phyloP scores from a whole-genome alignment of 2,888 invertebrate genomes.

The Brachylomia viminalis region DNA sequence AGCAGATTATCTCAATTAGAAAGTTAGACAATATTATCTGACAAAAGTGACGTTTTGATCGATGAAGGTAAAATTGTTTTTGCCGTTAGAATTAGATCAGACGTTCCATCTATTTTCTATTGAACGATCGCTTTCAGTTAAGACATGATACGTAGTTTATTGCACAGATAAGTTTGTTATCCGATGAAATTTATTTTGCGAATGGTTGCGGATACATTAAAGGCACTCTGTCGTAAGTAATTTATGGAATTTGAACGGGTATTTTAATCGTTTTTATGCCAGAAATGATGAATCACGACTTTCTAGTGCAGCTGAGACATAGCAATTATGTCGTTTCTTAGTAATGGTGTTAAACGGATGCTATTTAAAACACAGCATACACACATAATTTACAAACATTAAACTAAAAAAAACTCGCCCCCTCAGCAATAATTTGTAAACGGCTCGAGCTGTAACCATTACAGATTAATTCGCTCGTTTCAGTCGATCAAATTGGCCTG shows the following conservation, averaged over 20 bases:
- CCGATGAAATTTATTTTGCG: slow-evolving; percentile 30
- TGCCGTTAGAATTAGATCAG: slow-evolving; percentile 64
- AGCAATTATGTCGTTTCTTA: slow-evolving; percentile 46
- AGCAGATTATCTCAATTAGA: slow-evolving; percentile 80
- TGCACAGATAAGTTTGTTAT: slow-evolving; percentile 28
- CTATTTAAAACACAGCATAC: slow-evolving; percentile 37
- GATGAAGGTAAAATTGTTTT: slow-evolving; percentile 72
- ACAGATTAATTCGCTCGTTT: slow-evolving; percentile 66
- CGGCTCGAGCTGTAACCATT: slow-evolving; percentile 61
- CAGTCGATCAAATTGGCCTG: slow-evolving; percentile 70
- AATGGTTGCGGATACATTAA: slow-evolving; percentile 17
- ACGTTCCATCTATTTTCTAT: slow-evolving; percentile 46
- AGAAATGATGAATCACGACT: slow-evolving; percentile 40
- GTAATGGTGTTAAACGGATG: slow-evolving; percentile 36
- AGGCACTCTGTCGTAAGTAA: slow-evolving; percentile 14
- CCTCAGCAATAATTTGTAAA: slow-evolving; percentile 46
- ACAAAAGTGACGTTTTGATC: slow-evolving; percentile 77
- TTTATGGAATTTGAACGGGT: slow-evolving; percentile 6
- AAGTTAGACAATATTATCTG: slow-evolving; percentile 78
- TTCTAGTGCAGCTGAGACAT: slow-evolving; percentile 40
- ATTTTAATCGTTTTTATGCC: slow-evolving; percentile 24
- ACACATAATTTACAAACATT: slow-evolving; percentile 40
- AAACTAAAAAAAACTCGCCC: slow-evolving; percentile 39
- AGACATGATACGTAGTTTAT: slow-evolving; percentile 40
- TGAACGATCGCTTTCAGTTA: slow-evolving; percentile 46